These are phyloP conservation scores for Planiliza haematocheilus DNA, from an alignment of 2,113 vertebrate species.

Conservation along the genomic window DNA sequence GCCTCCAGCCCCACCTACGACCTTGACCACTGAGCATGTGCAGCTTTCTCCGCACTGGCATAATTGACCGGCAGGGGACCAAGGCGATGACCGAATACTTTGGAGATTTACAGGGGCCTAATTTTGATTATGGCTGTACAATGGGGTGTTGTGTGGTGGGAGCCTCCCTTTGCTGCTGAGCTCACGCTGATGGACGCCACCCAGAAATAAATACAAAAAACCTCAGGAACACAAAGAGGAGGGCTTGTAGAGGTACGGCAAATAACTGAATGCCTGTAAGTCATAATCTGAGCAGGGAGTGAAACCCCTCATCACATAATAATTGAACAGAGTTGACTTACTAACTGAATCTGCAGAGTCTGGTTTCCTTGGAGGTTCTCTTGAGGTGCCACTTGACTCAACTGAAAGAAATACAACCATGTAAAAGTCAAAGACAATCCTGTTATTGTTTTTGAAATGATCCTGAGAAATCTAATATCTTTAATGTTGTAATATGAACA, in stretches of 20 bases:
- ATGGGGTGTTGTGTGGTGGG: slow-evolving; percentile 45
- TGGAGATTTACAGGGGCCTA: slow-evolving; percentile 52
- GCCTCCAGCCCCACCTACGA: slow-evolving; percentile 19
- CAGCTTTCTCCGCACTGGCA: slow-evolving; percentile 55
- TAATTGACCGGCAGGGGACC: slow-evolving; percentile 40
- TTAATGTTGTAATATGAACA: background rate
- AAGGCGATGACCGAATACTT: slow-evolving; percentile 54
- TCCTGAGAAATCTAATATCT: background rate
- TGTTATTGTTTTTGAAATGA: background rate
- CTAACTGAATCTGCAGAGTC: slow-evolving; percentile 71
- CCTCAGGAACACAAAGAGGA: background rate
- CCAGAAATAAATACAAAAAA: slow-evolving; percentile 25
- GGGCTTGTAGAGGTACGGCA: background rate
- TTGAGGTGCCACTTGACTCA: slow-evolving; percentile 70
- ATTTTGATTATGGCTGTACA: slow-evolving; percentile 48
- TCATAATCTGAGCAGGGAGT: slow-evolving; percentile 4
- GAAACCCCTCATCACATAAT: background rate
- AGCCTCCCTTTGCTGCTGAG: slow-evolving; percentile 41
- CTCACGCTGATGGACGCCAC: slow-evolving; percentile 48
- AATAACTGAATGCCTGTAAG: background rate
- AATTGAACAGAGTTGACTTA: slow-evolving; percentile 65
- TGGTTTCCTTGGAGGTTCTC: slow-evolving; percentile 65
- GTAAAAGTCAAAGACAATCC: too few species aligned
- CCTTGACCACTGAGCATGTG: slow-evolving; percentile 51
- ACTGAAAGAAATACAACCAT: slow-evolving; percentile 66